phyloP scores from a whole-genome alignment of 2,113 vertebrate genomes.

The Prionailurus viverrinus region DNA sequence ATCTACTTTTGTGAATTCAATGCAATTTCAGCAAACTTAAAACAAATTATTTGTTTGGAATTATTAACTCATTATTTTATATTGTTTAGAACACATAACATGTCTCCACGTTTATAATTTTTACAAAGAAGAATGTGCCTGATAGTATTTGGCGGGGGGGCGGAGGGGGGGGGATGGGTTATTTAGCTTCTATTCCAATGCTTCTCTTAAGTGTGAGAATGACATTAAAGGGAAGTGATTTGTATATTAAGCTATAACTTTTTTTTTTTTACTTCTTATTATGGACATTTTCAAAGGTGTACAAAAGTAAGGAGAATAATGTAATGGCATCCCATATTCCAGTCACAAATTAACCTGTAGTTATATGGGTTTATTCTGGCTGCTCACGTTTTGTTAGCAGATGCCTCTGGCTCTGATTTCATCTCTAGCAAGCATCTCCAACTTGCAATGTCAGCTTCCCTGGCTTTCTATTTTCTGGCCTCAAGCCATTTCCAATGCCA shows the following conservation, averaged over 20 bases:
- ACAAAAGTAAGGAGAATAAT: neutral
- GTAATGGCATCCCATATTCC: neutral
- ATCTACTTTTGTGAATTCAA: conserved; percentile 15
- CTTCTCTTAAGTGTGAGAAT: conserved; percentile 51
- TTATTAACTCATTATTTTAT: conserved; percentile 31
- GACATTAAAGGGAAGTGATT: neutral
- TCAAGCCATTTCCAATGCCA: neutral
- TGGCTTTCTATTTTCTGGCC: neutral
- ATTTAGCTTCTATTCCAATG: conserved; percentile 32
- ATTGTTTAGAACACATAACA: neutral
- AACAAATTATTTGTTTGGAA: conserved; percentile 31
- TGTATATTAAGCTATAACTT: neutral
- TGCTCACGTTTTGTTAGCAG: neutral
- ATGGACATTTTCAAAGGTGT: neutral
- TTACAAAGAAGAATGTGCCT: neutral
- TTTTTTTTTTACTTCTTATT: neutral
- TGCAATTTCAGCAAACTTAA: neutral
- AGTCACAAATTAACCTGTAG: neutral
- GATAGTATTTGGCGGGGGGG: neutral
- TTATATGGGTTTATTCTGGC: conserved; percentile 23
- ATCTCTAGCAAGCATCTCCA: neutral
- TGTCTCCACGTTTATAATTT: conserved; percentile 5
- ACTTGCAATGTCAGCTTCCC: neutral
- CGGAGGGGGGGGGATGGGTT: neutral
- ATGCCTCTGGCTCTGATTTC: neutral